A percentile compares a stretch with the other conserved stretches of the same genome.
phyloP scores from a whole-genome alignment of 2,888 invertebrate genomes.

The Diaphora mendica region DNA sequence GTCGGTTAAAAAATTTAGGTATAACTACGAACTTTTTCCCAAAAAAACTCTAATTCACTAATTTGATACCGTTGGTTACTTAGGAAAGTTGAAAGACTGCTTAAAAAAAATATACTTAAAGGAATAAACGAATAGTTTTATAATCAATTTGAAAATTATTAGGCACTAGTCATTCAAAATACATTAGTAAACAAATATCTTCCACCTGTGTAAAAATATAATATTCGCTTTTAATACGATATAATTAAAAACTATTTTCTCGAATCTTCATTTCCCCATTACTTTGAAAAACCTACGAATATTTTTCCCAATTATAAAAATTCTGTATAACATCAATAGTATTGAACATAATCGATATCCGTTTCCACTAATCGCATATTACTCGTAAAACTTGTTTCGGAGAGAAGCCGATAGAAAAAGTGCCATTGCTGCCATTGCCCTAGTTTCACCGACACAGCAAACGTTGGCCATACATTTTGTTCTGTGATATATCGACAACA shows the following conservation, averaged over 20 bases:
- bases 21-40: too few species aligned
- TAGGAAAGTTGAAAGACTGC: too few species aligned
- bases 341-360: conserved; percentile 46
- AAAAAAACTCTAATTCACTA: too few species aligned
- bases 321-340: conserved; percentile 29
- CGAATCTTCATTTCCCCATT: neutral
- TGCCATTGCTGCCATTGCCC: conserved; percentile 51
- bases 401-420: conserved; percentile 54
- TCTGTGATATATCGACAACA: conserved; percentile 25
- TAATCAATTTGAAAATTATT: neutral
- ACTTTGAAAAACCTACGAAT: conserved; percentile 6
- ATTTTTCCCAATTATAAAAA: conserved; percentile 33
- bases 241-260: neutral
- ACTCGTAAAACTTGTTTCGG: conserved; percentile 57
- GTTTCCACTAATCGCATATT: conserved; percentile 54
- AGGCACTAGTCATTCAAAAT: neutral
- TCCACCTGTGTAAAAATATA: neutral
- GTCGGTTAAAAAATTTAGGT: too few species aligned
- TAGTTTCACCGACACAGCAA: conserved; percentile 49
- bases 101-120: too few species aligned
- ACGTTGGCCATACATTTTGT: conserved; percentile 28
- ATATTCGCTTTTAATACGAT: neutral
- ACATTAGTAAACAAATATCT: neutral
- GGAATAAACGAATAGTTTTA: too few species aligned
- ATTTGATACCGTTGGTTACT: too few species aligned